Evolutionary conservation across 1,140 invertebrate species (phyloP).

Genomic region (Hermatobates lingyangjiaoensis): DNA sequence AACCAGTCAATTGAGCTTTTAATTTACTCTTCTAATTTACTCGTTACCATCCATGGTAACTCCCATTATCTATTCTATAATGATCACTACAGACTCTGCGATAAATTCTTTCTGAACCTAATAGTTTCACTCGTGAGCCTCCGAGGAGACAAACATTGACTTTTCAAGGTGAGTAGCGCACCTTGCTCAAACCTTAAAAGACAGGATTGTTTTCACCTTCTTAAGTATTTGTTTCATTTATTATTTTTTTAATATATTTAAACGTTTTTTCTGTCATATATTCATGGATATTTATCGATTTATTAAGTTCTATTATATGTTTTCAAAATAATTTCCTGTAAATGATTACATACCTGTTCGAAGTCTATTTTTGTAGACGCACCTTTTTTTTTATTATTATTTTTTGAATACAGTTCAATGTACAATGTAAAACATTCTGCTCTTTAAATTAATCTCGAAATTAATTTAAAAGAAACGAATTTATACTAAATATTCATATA

Average conservation of each 20-base stretch:
- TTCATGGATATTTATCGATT: not conserved
- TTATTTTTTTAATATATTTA: not conserved
- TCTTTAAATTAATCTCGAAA: no score
- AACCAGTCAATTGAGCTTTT: no score
- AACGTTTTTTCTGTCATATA: not conserved
- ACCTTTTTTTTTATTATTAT: not conserved
- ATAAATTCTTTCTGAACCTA: no score
- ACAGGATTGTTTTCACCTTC: not conserved
- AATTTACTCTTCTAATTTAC: no score
- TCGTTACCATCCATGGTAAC: no score
- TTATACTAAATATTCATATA: not conserved
- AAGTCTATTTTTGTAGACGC: not conserved
- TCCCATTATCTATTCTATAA: no score
- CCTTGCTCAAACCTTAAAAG: not conserved
- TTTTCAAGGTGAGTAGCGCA: no score
- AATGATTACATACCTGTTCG: not conserved
- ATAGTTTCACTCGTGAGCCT: no score
- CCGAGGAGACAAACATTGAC: no score
- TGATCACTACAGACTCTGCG: no score
- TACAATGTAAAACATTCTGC: no score
- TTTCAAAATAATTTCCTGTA: not conserved
- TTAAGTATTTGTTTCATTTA: not conserved
- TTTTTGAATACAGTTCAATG: not conserved
- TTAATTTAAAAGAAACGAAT: not conserved
- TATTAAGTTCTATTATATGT: not conserved